Evolutionary conservation across 2,797 vertebrate genomes (phyloP).

Genomic region (Melanotaenia boesemani): DNA sequence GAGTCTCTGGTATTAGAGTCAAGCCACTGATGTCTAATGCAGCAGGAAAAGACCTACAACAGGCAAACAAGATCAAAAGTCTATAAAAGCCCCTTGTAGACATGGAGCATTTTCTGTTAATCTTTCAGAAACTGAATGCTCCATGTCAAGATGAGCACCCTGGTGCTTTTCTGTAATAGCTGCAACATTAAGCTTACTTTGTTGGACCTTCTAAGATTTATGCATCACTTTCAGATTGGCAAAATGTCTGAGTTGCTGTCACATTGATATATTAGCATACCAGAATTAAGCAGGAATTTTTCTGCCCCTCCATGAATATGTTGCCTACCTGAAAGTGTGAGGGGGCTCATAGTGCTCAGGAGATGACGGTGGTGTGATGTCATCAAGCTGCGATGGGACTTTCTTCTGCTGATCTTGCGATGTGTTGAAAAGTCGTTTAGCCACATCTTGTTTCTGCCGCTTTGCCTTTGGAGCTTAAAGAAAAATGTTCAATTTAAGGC

Average conservation of each 20-base stretch:
- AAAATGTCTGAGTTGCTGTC: background rate
- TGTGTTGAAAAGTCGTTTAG: conserved; percentile 86
- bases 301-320: background rate
- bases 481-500: background rate
- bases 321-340: conserved; percentile 71
- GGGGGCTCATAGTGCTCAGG: conserved; percentile 68
- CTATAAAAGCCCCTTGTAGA: background rate
- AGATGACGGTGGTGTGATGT: conserved; percentile 83
- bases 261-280: background rate
- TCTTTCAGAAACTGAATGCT: background rate
- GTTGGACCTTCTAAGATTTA: too few relatives aligned
- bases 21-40: conserved; percentile 80
- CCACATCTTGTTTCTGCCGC: conserved; percentile 82
- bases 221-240: background rate
- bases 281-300: background rate
- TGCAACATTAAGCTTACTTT: too few relatives aligned
- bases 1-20: conserved; percentile 63
- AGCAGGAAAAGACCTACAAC: conserved; percentile 46
- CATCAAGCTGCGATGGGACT: conserved; percentile 28
- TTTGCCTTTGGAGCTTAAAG: conserved; percentile 83
- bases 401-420: conserved; percentile 55
- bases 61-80: conserved; percentile 14
- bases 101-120: background rate
- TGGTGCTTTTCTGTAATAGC: too few relatives aligned
- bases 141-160: too few relatives aligned